Conservation (phyloP, 2,888 invertebrate genomes). For the Erebia palarica region DNA sequence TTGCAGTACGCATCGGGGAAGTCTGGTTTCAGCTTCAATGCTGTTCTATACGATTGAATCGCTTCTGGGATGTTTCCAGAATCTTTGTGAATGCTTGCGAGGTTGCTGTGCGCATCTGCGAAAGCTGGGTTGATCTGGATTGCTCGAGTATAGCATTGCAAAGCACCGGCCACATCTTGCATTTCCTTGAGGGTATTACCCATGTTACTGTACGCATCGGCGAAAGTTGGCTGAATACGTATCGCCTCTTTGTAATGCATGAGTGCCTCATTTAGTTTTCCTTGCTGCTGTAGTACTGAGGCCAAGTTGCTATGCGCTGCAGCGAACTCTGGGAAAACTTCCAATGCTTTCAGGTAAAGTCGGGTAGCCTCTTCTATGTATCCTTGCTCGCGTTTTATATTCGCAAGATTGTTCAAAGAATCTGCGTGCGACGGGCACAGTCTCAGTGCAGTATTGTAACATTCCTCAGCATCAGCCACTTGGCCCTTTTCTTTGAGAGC, state of each 20-base stretch:
- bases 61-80: constrained; percentile 99
- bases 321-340: constrained; percentile 99
- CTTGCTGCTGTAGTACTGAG: constrained; percentile 99
- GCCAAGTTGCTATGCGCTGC: constrained; percentile 99
- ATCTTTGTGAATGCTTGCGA: constrained; percentile 99
- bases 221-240: constrained; percentile 99
- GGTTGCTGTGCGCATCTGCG: constrained; percentile 99
- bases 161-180: constrained; percentile 98
- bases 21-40: constrained; percentile 98
- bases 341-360: constrained; percentile 94
- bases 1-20: constrained; percentile 99
- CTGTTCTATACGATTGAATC: constrained; percentile 98
- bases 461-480: constrained; percentile 97
- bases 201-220: constrained; percentile 99
- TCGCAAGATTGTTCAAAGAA: constrained; percentile 98
- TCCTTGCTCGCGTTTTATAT: constrained; percentile 99
- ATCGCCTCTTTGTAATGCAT: constrained; percentile 99
- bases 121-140: constrained; percentile 99
- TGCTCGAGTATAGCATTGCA: constrained; percentile 98
- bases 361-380: constrained; percentile 98
- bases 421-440: constrained; percentile 99
- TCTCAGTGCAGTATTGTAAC: constrained; percentile 97
- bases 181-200: constrained; percentile 99
- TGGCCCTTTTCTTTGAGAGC: constrained; percentile 99
- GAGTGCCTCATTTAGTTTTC: constrained; percentile 96